A percentile compares a stretch with the other conserved stretches of the same genome.
Conservation (phyloP, 2,888 invertebrate species). For the Agrochola lota region DNA sequence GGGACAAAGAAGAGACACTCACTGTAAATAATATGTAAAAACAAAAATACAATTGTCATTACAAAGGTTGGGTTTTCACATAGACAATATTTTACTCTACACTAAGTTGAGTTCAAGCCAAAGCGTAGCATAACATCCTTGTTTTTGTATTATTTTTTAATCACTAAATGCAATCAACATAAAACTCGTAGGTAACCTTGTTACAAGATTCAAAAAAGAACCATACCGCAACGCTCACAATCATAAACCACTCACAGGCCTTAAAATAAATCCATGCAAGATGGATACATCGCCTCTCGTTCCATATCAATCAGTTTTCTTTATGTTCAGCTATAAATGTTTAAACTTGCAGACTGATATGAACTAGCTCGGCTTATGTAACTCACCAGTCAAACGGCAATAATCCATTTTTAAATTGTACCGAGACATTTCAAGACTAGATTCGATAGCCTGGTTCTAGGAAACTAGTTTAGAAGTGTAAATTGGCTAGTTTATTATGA, state of each 20-base stretch:
- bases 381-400: conserved; percentile 12
- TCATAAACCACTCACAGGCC: background rate
- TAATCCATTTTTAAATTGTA: conserved; percentile 44
- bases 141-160: too few relatives aligned
- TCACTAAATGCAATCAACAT: background rate
- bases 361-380: conserved; percentile 31
- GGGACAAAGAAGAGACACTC: background rate
- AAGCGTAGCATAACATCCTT: too few relatives aligned
- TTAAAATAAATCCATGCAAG: conserved; percentile 38
- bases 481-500: conserved; percentile 33
- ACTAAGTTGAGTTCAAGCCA: too few relatives aligned
- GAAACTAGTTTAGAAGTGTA: conserved; percentile 32
- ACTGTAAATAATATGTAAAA: too few relatives aligned
- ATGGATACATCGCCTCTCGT: conserved; percentile 36
- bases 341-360: conserved; percentile 41
- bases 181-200: background rate
- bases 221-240: background rate
- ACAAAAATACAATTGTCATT: background rate
- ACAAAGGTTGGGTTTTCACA: background rate
- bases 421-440: conserved; percentile 21
- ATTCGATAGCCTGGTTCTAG: conserved; percentile 34
- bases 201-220: background rate
- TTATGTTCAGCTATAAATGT: conserved; percentile 38
- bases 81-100: too few relatives aligned
- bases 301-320: conserved; percentile 45